Percentiles rank a stretch among this genome's conserved stretches.
Conservation (phyloP, 1,140 invertebrate species). For the Araneus ventricosus region DNA sequence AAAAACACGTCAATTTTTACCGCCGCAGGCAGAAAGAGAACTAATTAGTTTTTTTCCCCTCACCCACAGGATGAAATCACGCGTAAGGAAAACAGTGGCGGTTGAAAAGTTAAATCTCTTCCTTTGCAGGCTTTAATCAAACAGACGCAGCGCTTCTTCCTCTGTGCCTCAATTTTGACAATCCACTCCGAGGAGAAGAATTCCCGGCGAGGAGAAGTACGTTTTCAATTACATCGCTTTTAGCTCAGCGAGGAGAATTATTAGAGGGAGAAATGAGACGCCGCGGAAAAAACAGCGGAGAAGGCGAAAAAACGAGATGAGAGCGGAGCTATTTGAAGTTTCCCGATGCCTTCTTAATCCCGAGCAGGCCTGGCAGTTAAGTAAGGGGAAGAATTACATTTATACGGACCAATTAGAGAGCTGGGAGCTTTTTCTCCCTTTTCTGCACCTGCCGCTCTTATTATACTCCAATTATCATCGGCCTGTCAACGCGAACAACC, state of each 20-base stretch:
- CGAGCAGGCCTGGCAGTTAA: not conserved
- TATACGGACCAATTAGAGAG: slow-evolving; percentile 41
- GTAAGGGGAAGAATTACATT: slow-evolving; percentile 19
- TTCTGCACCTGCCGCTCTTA: slow-evolving; percentile 40
- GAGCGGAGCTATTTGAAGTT: not conserved
- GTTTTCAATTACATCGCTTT: slow-evolving; percentile 3
- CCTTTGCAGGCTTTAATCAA: not conserved
- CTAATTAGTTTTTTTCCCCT: not conserved
- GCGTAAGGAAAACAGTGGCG: not conserved
- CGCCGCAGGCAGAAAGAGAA: not conserved
- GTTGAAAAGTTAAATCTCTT: not conserved
- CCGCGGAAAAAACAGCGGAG: not conserved
- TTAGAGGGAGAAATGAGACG: not conserved
- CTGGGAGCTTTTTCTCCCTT: not conserved
- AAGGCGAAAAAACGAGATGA: not conserved
- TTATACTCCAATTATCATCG: slow-evolving; percentile 55
- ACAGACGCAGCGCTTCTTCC: not conserved
- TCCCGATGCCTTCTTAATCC: slow-evolving; percentile 2
- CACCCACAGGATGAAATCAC: not conserved
- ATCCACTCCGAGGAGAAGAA: not conserved
- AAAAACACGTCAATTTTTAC: too few species aligned
- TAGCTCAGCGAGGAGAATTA: not conserved
- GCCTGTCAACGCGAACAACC: slow-evolving; percentile 32
- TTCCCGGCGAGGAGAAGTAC: not conserved
- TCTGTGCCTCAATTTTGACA: not conserved